Base-by-base conservation (phyloP, 2,113 vertebrate genomes). In the Lasiurus borealis region DNA sequence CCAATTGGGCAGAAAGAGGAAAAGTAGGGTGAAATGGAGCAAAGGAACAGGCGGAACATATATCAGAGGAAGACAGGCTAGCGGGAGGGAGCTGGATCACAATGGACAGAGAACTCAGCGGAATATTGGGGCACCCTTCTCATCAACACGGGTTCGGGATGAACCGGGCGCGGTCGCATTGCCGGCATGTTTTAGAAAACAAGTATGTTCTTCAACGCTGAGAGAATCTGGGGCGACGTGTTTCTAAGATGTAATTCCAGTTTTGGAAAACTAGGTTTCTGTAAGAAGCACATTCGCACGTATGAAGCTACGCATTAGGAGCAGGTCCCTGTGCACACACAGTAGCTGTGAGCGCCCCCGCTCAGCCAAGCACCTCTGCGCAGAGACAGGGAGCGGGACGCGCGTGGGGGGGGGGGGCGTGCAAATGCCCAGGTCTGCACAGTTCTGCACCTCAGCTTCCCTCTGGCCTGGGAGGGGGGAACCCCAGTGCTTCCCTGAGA, bases 1-100 rank as follows among this genome's bases (percentile, higher is more conserved):
- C 31, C 36, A 94, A 48, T 3, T 85, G 78, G 40, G 59, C 76
- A 82, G 85, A 69, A 95, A 92, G 83, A 72, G 21, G 91, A 96
- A 95, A 84, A 78, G 48, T 62, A 48, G n/a, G 44, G 68, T 73
- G 71, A 69, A 84, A 68, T 29, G 57, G 46, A 90, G 77, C 72
- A 77, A 92, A 88, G 9, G 54, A 89, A 92, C 93, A 80, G 16
- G 54, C 5, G 48, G 50, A 84, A 31, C 15, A 8, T 57, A 12
- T 48, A 69, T 46, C 3, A 18, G 54, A 8, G 66, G 23, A 72
- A 87, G 91, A 76, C 76, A 36, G 34, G 31, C 73, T 75, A 13
- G 81, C 29, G 77, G 52, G 31, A 76, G 59, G 76, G 93, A 40
- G 13, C 66, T 34, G 59, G 29, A 36, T 48, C 29, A 44, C 31